Conservation (phyloP, 2,797 vertebrate species). For the Vireo griseus region DNA sequence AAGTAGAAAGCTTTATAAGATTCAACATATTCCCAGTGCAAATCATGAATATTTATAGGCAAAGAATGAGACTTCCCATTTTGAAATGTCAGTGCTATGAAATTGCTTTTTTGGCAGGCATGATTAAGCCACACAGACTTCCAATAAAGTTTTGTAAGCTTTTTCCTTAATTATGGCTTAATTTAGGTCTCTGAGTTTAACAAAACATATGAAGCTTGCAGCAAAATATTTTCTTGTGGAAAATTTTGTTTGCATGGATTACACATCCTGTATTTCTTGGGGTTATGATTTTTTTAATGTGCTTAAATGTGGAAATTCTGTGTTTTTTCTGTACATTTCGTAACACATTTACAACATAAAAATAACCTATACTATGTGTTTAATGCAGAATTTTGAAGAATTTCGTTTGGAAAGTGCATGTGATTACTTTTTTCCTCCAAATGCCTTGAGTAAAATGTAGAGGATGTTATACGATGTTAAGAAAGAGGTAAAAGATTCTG, state of each 20-base stretch:
- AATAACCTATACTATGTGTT: not conserved
- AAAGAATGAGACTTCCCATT: slow-evolving; percentile 19
- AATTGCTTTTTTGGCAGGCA: slow-evolving; percentile 17
- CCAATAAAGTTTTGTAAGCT: slow-evolving; percentile 35
- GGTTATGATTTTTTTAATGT: not conserved
- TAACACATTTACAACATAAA: not conserved
- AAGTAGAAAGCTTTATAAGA: not conserved
- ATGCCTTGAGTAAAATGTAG: not conserved
- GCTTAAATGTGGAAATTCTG: not conserved
- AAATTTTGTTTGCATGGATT: not conserved
- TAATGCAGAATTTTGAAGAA: not conserved
- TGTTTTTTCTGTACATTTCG: not conserved
- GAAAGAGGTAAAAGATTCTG: not conserved
- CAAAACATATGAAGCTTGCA: not conserved
- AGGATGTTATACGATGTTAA: not conserved
- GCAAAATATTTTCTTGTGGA: slow-evolving; percentile 21
- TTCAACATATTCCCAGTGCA: slow-evolving; percentile 8
- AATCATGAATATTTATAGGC: slow-evolving; percentile 38
- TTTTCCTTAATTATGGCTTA: slow-evolving; percentile 35
- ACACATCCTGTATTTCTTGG: not conserved
- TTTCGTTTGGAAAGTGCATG: not conserved
- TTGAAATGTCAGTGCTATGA: slow-evolving; percentile 23
- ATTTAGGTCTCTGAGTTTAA: not conserved
- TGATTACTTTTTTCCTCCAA: not conserved
- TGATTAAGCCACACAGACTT: not conserved